Percentiles rank a stretch among this genome's conserved stretches.
Conservation (phyloP, 2,797 vertebrate species). For the Phyllotis vaccarum region DNA sequence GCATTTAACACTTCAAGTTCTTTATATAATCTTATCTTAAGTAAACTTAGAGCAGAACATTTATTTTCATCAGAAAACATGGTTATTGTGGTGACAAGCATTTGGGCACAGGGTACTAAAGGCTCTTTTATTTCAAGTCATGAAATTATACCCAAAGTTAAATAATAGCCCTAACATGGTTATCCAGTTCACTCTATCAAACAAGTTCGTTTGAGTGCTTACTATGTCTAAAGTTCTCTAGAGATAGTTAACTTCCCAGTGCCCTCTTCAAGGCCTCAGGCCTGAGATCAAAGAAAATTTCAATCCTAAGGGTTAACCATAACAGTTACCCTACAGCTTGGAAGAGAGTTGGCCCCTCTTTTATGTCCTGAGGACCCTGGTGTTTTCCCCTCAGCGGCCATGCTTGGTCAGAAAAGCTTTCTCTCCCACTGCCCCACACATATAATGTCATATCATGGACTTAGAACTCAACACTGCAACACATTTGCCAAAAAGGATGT, state of each 20-base stretch:
- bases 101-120: conserved; percentile 59
- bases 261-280: conserved; percentile 80
- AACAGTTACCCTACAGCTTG: conserved; percentile 55
- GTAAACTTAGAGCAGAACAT: conserved; percentile 70
- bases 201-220: background rate
- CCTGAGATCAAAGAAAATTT: conserved; percentile 62
- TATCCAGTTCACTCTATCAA: conserved; percentile 26
- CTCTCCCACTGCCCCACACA: background rate
- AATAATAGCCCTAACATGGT: conserved; percentile 53
- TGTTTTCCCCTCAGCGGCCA: conserved; percentile 33
- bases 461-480: conserved; percentile 28
- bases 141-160: conserved; percentile 67
- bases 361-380: background rate
- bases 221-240: background rate
- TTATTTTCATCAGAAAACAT: conserved; percentile 78
- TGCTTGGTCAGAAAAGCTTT: conserved; percentile 31
- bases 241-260: background rate
- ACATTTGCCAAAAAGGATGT: conserved; percentile 59
- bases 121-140: conserved; percentile 68
- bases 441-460: background rate
- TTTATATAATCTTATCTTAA: conserved; percentile 65
- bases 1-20: conserved; percentile 63
- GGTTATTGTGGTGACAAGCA: conserved; percentile 71
- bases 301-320: conserved; percentile 45
- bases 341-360: background rate